Base-by-base conservation (phyloP, 2,888 invertebrate species). In the Autographa gamma region DNA sequence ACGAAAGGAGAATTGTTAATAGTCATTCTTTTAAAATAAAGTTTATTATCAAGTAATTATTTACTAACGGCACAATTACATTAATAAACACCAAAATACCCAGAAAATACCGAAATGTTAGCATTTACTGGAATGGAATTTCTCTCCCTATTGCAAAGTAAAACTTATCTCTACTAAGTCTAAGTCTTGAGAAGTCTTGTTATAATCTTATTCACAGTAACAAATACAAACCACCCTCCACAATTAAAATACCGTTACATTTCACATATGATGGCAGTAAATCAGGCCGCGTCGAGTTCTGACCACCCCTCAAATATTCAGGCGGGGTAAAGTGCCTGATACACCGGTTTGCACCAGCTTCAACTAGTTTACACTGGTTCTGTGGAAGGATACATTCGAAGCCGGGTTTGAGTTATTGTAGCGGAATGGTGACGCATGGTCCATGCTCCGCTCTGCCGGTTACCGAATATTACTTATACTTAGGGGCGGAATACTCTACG, bases 231-330 rank as follows among this genome's bases (percentile, higher is more conserved):
- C 48, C 48, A 14, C 25, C 11, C 31, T n/a, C 14, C 48, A 38
- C 34, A 66, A 66, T 66, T 43, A 66, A 34, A 34, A 19, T 60
- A 34, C 48, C 13, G 41, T 61, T 11, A 31, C 52, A 59, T 60
- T 70, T 70, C 77, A 59, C 74, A 71, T 63, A 54, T 31, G 69
- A 83, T 77, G 69, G 79, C 61, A 74, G 69, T 87, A 85, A 85
- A 86, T 87, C 87, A 88, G 85, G 84, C 77, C 78, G 34, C 58
- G 75, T 71, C 48, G 66, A 77, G 72, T 79, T 77, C 79, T 82
- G 80, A 68, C 85, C 82, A 79, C 80, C 83, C 81, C 76, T 89
- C 77, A 85, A 89, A 85, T 89, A 91, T 91, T 90, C 86, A 91
- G 82, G 79, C 60, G 76, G 72, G 65, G 80, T 80, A 80, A 74